Evolutionary conservation across 1,140 invertebrate genomes (phyloP), one percentile per base, ranked within the genome.

Genomic region (Steinernema khuongi): DNA sequence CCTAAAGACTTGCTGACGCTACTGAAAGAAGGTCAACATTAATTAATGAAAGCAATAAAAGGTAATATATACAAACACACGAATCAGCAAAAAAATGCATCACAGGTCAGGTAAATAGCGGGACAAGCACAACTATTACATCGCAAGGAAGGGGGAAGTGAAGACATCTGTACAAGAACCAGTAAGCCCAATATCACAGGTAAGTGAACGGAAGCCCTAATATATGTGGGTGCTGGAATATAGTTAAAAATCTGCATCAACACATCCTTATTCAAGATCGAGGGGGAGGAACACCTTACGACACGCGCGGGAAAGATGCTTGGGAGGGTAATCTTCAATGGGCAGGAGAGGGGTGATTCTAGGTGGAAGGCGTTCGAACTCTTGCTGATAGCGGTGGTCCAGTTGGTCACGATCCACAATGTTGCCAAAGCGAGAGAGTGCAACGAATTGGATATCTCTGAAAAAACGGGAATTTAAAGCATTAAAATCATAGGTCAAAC

Each of bases 201-300:
- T 60, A 60, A 60, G 50, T 60, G 50, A 60, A 60, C 11, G 22
- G 7, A 60, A 4, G 14, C 22, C 11, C 4, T 11, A 60, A 60
- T 4, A 60, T 22, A 22, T n/a, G 7, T 7, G 36, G 7, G 36
- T 41, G 36, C 14, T 60, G 26, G 50, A 60, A 14, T 7, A n/a
- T 11, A 11, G 7, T 7, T 60, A 60, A 22, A 60, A 60, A 14
- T 60, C 50, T 60, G 50, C 26, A 22, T 14, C 50, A 22, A 7
- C 14, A 60, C 50, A 22, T 22, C 50, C 31, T 76, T 70, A 77
- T 31, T 72, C 67, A 31, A 79, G 68, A 72, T 79, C 78, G 0
- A 79, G 68, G 2, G 78, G 78, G 30, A 78, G 67, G 32, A 79
- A 79, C 17, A 79, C 71, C 68, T 79, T 79, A 2, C 78, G 44